Evolutionary conservation across 2,888 invertebrate species (phyloP).

Genomic region (Phragmatobia fuliginosa): DNA sequence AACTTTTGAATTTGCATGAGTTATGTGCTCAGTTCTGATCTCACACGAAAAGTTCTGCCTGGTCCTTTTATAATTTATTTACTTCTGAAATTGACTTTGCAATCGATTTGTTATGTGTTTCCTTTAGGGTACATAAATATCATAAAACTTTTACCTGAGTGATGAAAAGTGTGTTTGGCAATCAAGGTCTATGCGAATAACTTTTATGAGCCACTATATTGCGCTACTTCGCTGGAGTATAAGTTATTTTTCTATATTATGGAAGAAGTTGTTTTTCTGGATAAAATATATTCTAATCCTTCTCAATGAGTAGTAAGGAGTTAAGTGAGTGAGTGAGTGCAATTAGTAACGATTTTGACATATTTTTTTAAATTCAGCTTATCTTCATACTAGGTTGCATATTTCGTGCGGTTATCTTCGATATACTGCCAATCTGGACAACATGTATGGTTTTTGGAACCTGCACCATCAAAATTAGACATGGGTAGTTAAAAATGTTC

Average conservation of each 20-base stretch:
- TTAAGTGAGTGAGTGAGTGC: too few relatives aligned
- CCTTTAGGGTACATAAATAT: conserved; percentile 36
- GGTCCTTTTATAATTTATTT: conserved; percentile 56
- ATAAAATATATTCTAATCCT: neutral
- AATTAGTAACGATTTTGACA: too few relatives aligned
- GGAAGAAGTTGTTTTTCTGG: conserved; percentile 6
- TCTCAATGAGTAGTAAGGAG: neutral
- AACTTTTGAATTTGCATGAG: conserved; percentile 68
- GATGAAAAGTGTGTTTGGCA: conserved; percentile 25
- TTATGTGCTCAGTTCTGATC: conserved; percentile 63
- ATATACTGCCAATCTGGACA: neutral
- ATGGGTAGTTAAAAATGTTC: neutral
- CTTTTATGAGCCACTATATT: neutral
- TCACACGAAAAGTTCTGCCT: conserved; percentile 56
- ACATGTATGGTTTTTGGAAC: neutral
- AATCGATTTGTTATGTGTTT: conserved; percentile 44
- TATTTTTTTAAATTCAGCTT: neutral
- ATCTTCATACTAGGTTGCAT: neutral
- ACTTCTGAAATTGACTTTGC: conserved; percentile 51
- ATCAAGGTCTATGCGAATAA: conserved; percentile 15
- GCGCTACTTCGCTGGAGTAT: neutral
- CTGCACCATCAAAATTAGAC: neutral
- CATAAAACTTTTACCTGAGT: conserved; percentile 29
- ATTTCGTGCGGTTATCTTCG: neutral
- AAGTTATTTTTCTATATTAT: neutral